Base-by-base conservation (phyloP, 92 coral and sea anemone species). In the Palythoa grandiflora region DNA sequence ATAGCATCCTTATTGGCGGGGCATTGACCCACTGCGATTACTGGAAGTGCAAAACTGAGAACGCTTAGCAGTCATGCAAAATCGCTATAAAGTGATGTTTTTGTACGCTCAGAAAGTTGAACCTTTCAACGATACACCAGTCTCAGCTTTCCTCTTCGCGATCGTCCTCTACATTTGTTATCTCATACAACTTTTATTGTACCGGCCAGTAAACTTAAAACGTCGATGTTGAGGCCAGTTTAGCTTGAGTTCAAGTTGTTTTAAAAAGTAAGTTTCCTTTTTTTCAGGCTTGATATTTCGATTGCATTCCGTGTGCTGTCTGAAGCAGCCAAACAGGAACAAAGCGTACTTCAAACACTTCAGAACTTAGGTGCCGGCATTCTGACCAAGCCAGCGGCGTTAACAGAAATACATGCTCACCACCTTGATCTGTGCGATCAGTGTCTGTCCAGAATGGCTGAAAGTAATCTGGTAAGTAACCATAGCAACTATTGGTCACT, bases 301-400 rank as follows among this genome's bases (percentile, higher is more conserved):
- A 92, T 95, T 73, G 97, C 99, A 1, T 97, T 97, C 61, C 84
- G 90, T 73, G 90, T 96, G 36, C 95, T 97, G 38, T 91, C 97
- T 2, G 96, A 97, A 60, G 98, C 98, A 52, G 89, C 94, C 2
- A 80, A 94, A 40, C 88, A 75, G 16, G 93, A 93, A 50, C 92
- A 87, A n/a, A 50, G 91, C 75, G 94, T 91, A 65, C 93, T 95
- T 66, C 96, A 94, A 60, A 95, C 98, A 2, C 94, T 95, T 57
- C 98, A 95, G 81, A 92, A 90, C 38, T 60, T 95, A 40, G 98
- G 94, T 16, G 94, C 98, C 38, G 98, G 98, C 75, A 89, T 89
- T 71, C 91, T 95, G 52, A 63, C 94, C 0, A 87, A 90, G 60
- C 96, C 98, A 86, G 93, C 93, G 77, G 94, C 88, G 38, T 75